Conservation (phyloP, 1,140 invertebrate genomes). For the Nephila pilipes region DNA sequence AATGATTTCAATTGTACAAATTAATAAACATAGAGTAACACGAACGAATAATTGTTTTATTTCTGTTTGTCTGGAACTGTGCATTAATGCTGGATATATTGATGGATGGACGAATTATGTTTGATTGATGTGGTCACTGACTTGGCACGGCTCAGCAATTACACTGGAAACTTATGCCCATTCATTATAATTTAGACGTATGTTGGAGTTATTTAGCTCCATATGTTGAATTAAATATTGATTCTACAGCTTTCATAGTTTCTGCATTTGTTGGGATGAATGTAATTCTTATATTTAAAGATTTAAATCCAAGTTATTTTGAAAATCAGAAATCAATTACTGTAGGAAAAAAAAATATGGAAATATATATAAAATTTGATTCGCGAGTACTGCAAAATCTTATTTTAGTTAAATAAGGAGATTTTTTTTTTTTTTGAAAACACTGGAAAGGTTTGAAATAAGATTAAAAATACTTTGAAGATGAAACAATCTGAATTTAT, state of each 20-base stretch:
- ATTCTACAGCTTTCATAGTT: neutral
- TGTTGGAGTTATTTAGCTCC: neutral
- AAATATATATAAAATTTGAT: too few relatives aligned
- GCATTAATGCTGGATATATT: neutral
- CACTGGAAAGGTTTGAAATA: too few relatives aligned
- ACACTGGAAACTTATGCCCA: neutral
- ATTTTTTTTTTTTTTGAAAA: too few relatives aligned
- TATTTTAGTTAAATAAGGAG: too few relatives aligned
- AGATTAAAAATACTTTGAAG: too few relatives aligned
- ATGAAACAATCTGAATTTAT: too few relatives aligned
- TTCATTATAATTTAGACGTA: neutral
- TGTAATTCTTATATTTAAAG: too few relatives aligned
- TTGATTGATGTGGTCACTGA: neutral
- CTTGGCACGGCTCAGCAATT: neutral
- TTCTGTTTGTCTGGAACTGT: neutral
- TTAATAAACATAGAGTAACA: neutral
- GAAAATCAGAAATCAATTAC: too few relatives aligned
- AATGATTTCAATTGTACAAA: neutral
- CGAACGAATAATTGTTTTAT: neutral
- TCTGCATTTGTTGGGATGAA: too few relatives aligned
- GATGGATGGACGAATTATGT: neutral
- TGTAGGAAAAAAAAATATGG: too few relatives aligned
- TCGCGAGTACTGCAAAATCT: too few relatives aligned
- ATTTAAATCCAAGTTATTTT: too few relatives aligned
- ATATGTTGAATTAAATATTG: neutral